phyloP scores from a whole-genome alignment of 2,797 vertebrate species.

The Sciurus carolinensis region DNA sequence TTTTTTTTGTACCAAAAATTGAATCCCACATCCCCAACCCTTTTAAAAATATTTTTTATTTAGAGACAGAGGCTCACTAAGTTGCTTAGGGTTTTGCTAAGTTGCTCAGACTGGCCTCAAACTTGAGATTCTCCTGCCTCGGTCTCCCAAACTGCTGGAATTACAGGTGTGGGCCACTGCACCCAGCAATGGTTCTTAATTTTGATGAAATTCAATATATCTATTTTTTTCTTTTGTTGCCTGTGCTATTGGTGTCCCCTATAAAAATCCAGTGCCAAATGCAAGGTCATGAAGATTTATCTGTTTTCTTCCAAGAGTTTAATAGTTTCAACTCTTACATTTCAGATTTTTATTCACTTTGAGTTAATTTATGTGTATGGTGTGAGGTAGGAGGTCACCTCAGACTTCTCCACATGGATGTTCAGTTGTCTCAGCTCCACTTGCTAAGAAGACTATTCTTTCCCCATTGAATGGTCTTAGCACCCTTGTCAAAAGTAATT shows the following conservation, averaged over 20 bases:
- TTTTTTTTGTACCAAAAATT: too few species aligned
- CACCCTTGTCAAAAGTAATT: neutral
- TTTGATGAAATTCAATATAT: neutral
- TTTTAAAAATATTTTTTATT: too few species aligned
- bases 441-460: conserved; percentile 8
- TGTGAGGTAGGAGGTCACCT: neutral
- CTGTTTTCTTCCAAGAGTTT: too few species aligned
- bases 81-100: too few species aligned
- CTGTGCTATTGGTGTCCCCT: neutral
- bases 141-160: too few species aligned
- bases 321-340: neutral
- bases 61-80: too few species aligned
- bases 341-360: conserved; percentile 24
- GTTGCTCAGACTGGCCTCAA: too few species aligned
- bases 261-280: neutral
- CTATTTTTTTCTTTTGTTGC: neutral
- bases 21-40: too few species aligned
- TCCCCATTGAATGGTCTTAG: neutral
- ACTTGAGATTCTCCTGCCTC: too few species aligned
- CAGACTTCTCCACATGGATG: neutral
- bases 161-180: too few species aligned
- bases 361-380: conserved; percentile 1
- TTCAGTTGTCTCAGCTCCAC: neutral
- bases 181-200: neutral
- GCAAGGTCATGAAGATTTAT: neutral